Conservation (phyloP, 23 tunicate species). For the Clavelina lepadiformis region DNA sequence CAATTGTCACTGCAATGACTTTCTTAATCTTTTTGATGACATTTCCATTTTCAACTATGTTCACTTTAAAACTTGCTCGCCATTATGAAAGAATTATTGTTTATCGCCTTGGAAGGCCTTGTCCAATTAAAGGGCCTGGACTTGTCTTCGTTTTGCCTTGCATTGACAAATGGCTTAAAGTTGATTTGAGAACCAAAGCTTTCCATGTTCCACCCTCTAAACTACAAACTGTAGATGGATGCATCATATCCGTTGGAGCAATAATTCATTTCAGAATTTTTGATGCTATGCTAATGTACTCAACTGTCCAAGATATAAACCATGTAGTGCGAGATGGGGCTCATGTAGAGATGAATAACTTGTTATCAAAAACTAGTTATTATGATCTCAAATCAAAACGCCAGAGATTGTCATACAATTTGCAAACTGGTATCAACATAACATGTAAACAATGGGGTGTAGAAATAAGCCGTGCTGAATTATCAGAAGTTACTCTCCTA, state of each 20-base stretch:
- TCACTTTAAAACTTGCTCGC: conserved; percentile 44
- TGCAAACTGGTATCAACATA: conserved; percentile 66
- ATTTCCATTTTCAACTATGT: conserved; percentile 62
- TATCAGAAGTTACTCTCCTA: conserved; percentile 54
- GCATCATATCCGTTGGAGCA: conserved; percentile 73
- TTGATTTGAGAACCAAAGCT: conserved; percentile 86
- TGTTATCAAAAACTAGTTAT: conserved; percentile 58
- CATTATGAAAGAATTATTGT: conserved; percentile 80
- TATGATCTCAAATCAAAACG: conserved; percentile 46
- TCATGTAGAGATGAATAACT: conserved; percentile 45
- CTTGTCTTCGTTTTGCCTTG: conserved; percentile 78
- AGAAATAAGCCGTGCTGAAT: conserved; percentile 65
- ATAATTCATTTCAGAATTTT: conserved; percentile 65
- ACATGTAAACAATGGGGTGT: conserved; percentile 70
- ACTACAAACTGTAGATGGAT: conserved; percentile 63
- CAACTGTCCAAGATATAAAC: conserved; percentile 63
- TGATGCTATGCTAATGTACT: conserved; percentile 43
- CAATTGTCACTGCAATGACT: conserved; percentile 15
- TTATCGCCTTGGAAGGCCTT: conserved; percentile 59
- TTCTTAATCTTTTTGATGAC: conserved; percentile 44
- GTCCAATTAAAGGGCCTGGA: conserved; percentile 86
- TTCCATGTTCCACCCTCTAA: conserved; percentile 89
- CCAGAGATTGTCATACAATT: conserved; percentile 34
- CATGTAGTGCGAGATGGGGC: conserved; percentile 63
- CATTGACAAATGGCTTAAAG: conserved; percentile 64